Evolutionary conservation across 2,888 invertebrate genomes (phyloP).

Genomic region (Flabesymbios commensalis): DNA sequence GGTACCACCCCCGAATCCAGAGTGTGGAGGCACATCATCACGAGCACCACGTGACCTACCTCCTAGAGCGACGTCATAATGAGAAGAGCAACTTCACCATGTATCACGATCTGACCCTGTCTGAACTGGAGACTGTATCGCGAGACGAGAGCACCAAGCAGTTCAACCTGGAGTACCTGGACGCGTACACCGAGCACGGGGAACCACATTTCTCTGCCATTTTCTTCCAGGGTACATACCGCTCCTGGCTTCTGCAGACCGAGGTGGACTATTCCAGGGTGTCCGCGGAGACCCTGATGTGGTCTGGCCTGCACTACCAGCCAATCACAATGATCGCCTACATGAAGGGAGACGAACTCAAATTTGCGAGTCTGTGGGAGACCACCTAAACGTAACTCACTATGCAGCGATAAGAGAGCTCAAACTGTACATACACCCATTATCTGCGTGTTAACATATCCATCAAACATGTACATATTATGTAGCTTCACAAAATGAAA

Average conservation of each 20-base stretch:
- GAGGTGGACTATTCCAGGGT: constrained; percentile 29
- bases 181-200: constrained; percentile 43
- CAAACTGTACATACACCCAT: too few relatives aligned
- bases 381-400: too few relatives aligned
- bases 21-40: constrained; percentile 31
- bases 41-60: constrained; percentile 1
- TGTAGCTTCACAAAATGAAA: too few relatives aligned
- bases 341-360: constrained; percentile 4
- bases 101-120: constrained; percentile 35
- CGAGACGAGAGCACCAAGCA: constrained; percentile 36
- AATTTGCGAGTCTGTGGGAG: constrained; percentile 15
- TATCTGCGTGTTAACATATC: too few relatives aligned
- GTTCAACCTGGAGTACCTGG: constrained; percentile 44
- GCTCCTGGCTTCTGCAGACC: constrained; percentile 42
- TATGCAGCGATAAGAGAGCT: too few relatives aligned
- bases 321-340: constrained; percentile 48
- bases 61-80: neutral
- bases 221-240: constrained; percentile 41
- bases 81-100: neutral
- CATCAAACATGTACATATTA: too few relatives aligned
- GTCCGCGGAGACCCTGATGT: constrained; percentile 14
- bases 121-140: constrained; percentile 39
- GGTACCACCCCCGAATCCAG: constrained; percentile 7
- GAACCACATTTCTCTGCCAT: constrained; percentile 50
- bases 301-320: constrained; percentile 40